phyloP scores from a whole-genome alignment of 1,140 invertebrate genomes.

The Euschistus heros region DNA sequence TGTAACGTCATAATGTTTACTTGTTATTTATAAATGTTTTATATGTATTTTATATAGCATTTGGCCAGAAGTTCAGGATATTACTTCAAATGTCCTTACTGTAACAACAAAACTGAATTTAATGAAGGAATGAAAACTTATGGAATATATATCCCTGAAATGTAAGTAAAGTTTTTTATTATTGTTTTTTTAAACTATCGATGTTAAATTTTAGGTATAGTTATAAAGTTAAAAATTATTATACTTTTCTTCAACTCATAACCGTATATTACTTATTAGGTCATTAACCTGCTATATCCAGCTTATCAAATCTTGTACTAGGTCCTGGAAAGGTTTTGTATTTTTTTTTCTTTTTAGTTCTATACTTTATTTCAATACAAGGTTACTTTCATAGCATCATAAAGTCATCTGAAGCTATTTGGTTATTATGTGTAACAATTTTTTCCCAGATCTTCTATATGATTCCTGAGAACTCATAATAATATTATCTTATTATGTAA shows the following conservation, averaged over 20 bases:
- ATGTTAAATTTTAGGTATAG: background rate
- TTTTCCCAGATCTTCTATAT: too few species aligned
- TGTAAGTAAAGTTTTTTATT: background rate
- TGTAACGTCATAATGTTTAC: background rate
- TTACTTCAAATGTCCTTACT: conserved; percentile 16
- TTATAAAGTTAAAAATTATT: background rate
- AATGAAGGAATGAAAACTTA: background rate
- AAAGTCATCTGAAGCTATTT: too few species aligned
- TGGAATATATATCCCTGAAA: conserved; percentile 11
- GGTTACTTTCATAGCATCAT: too few species aligned
- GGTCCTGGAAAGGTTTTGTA: background rate
- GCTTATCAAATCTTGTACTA: background rate
- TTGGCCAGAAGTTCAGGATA: conserved; percentile 5
- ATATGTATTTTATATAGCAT: background rate
- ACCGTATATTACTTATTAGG: background rate
- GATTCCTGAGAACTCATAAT: too few species aligned
- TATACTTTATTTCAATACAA: too few species aligned
- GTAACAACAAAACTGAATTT: background rate
- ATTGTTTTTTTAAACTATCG: background rate
- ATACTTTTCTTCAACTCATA: background rate
- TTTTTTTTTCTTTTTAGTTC: too few species aligned
- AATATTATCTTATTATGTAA: too few species aligned
- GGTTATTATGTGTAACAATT: too few species aligned
- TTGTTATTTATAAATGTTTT: background rate
- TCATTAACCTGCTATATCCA: background rate